Conservation (phyloP, 2,797 vertebrate species). For the Sebastes hubbsi region DNA sequence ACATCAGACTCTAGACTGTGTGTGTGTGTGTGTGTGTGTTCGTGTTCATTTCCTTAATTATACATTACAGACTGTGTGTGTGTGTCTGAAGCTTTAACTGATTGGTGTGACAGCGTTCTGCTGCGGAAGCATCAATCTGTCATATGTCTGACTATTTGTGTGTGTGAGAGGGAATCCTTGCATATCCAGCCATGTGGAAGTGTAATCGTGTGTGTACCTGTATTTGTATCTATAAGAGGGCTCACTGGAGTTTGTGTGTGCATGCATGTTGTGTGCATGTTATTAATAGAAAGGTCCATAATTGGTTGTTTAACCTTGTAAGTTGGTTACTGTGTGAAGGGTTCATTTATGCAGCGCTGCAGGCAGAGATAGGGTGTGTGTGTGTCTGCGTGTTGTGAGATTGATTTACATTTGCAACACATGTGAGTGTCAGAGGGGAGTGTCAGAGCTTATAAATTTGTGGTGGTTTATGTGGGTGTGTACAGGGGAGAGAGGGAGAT, state of each 20-base stretch:
- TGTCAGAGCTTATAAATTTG: slow-evolving; percentile 35
- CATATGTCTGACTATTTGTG: not conserved
- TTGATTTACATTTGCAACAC: slow-evolving; percentile 39
- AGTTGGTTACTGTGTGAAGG: slow-evolving; percentile 45
- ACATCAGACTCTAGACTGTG: not conserved
- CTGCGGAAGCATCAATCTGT: slow-evolving; percentile 40
- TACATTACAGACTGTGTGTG: not conserved
- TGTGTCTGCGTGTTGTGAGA: not conserved
- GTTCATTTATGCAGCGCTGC: slow-evolving; percentile 59
- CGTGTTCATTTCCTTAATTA: slow-evolving; percentile 3
- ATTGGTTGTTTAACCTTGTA: slow-evolving; percentile 71
- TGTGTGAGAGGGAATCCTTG: not conserved
- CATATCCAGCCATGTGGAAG: not conserved
- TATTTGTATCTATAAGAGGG: not conserved
- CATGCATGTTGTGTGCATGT: not conserved
- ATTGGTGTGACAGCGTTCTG: slow-evolving; percentile 32
- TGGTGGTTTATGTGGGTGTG: slow-evolving; percentile 40
- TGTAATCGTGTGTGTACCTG: not conserved
- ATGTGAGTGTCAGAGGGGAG: slow-evolving; percentile 3
- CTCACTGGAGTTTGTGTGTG: not conserved
- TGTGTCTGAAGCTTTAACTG: slow-evolving; percentile 21
- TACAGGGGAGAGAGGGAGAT: not conserved
- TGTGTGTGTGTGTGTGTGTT: not conserved
- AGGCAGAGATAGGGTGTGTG: slow-evolving; percentile 24
- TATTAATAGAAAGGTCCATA: slow-evolving; percentile 54